These are phyloP conservation scores for Semicossyphus pulcher DNA, from an alignment of 2,113 vertebrate genomes.

Conservation along the genomic window DNA sequence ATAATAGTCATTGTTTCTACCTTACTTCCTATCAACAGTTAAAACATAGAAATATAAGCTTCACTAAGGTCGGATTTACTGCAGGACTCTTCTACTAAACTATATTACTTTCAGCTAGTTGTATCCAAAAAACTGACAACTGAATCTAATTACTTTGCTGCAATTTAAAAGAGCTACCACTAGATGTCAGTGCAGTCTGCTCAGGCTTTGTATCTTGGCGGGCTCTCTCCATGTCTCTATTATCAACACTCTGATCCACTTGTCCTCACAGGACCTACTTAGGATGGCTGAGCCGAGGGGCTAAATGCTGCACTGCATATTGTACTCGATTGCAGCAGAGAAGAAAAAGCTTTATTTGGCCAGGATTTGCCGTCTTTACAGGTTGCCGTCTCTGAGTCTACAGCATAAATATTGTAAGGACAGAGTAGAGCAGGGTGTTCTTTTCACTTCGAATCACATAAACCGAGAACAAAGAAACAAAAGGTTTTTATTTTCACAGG, in stretches of 20 bases:
- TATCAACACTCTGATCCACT: constrained; percentile 60
- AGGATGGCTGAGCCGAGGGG: constrained; percentile 67
- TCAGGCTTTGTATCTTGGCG: neutral
- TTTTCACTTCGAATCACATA: constrained; percentile 34
- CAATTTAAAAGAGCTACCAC: constrained; percentile 50
- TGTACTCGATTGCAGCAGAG: constrained; percentile 50
- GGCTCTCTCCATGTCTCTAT: constrained; percentile 48
- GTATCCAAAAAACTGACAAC: neutral
- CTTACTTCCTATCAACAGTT: neutral
- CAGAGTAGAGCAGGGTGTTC: constrained; percentile 1
- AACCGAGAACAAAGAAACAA: constrained; percentile 19
- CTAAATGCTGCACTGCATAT: constrained; percentile 71
- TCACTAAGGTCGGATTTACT: neutral
- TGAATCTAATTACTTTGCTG: neutral
- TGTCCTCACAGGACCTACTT: constrained; percentile 81
- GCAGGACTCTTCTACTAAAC: no score
- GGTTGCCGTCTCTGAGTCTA: constrained; percentile 31
- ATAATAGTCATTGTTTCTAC: no score
- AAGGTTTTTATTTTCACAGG: neutral
- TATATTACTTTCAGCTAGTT: neutral
- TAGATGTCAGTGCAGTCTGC: constrained; percentile 74
- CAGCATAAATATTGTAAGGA: constrained; percentile 7
- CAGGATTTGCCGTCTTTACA: constrained; percentile 39
- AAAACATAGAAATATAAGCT: neutral
- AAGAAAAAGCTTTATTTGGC: constrained; percentile 40